A percentile compares a stretch with the other conserved stretches of the same genome.
Evolutionary conservation across 2,888 invertebrate genomes (phyloP).

Genomic region (Tridacna gigas): DNA sequence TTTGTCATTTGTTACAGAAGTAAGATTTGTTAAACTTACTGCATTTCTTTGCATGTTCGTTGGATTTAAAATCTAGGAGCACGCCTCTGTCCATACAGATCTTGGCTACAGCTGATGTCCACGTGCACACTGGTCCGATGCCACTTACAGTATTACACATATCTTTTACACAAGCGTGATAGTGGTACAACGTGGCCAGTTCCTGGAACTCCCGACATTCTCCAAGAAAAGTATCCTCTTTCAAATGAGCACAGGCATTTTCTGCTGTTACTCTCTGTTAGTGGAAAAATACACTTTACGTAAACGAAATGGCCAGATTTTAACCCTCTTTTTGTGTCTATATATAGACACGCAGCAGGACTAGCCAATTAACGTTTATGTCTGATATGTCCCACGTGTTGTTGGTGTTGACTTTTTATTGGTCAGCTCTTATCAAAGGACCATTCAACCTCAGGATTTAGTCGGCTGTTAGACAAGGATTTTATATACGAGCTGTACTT

Average conservation of each 20-base stretch:
- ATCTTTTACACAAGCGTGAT: not conserved
- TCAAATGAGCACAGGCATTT: constrained; percentile 26
- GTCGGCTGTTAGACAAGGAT: too few species aligned
- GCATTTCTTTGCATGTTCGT: constrained; percentile 27
- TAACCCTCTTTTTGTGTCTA: too few species aligned
- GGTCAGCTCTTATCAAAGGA: too few species aligned
- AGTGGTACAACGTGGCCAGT: not conserved
- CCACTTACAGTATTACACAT: not conserved
- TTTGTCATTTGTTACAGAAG: too few species aligned
- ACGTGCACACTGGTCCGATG: constrained; percentile 42
- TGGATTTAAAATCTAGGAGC: constrained; percentile 17
- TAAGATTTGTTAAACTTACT: constrained; percentile 21
- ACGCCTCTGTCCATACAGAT: constrained; percentile 22
- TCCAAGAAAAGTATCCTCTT: constrained; percentile 13
- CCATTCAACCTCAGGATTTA: too few species aligned
- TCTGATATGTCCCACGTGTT: too few species aligned
- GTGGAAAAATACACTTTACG: not conserved
- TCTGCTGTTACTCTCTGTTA: constrained; percentile 24
- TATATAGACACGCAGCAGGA: too few species aligned
- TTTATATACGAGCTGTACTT: too few species aligned
- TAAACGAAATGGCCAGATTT: too few species aligned
- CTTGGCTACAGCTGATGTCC: constrained; percentile 38
- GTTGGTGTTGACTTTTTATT: too few species aligned
- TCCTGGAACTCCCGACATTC: constrained; percentile 24
- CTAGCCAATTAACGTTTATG: too few species aligned